Conservation (phyloP, 1,140 invertebrate genomes). For the Zophobas atratus region DNA sequence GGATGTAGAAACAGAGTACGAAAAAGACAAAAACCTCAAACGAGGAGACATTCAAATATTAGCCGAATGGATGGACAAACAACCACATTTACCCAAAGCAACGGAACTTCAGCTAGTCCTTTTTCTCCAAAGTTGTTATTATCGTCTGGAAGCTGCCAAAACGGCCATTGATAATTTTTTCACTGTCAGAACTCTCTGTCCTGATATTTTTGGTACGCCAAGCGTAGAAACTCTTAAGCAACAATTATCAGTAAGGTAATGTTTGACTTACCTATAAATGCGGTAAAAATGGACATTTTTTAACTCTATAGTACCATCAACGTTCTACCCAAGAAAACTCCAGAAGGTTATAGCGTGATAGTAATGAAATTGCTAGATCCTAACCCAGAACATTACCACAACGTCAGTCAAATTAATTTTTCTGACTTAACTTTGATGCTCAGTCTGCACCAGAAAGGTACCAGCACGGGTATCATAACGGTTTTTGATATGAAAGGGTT, state of each 20-base stretch:
- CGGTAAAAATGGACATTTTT: too few species aligned
- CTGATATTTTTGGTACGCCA: constrained; percentile 70
- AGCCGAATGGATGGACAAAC: constrained; percentile 46
- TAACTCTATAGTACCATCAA: constrained; percentile 46
- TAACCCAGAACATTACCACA: constrained; percentile 74
- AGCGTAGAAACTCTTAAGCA: constrained; percentile 70
- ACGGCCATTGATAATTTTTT: constrained; percentile 75
- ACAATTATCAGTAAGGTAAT: constrained; percentile 46
- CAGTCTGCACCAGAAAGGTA: constrained; percentile 69
- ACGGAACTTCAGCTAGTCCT: background rate
- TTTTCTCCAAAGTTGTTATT: constrained; percentile 76
- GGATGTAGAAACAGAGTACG: constrained; percentile 16
- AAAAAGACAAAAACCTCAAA: constrained; percentile 46
- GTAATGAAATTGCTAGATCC: constrained; percentile 70
- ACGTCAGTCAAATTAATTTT: constrained; percentile 68
- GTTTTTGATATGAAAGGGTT: constrained; percentile 75
- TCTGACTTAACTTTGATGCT: constrained; percentile 75
- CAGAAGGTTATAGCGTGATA: constrained; percentile 72
- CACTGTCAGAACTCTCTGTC: constrained; percentile 73
- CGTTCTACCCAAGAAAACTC: constrained; percentile 69
- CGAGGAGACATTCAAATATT: constrained; percentile 48
- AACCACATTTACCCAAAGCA: constrained; percentile 53
- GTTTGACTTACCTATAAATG: background rate
- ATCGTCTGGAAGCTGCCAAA: constrained; percentile 74
- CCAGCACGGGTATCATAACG: constrained; percentile 72